These are phyloP conservation scores for Thermophis baileyi DNA, from an alignment of 2,113 vertebrate genomes.

Conservation along the genomic window DNA sequence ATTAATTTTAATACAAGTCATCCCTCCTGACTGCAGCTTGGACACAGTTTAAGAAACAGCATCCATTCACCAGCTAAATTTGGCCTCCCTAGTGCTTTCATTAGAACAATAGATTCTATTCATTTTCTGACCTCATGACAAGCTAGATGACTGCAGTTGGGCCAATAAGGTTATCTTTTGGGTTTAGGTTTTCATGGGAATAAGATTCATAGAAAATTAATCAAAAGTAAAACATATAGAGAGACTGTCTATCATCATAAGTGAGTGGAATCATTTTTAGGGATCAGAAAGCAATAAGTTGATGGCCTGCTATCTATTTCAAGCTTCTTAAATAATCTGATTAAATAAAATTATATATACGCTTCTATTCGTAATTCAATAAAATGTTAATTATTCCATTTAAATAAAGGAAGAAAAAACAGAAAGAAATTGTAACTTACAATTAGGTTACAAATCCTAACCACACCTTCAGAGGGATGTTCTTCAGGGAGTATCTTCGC, in stretches of 20 bases:
- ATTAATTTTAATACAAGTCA: slow-evolving; percentile 66
- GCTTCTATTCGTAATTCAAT: neutral
- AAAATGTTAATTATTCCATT: neutral
- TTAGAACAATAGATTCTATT: slow-evolving; percentile 50
- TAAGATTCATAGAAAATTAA: slow-evolving; percentile 12
- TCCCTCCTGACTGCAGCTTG: slow-evolving; percentile 46
- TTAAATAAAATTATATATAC: neutral
- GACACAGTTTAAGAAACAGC: slow-evolving; percentile 45
- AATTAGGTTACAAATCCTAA: neutral
- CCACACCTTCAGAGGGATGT: neutral
- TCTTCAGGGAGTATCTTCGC: neutral
- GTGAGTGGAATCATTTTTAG: neutral
- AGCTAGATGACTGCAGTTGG: slow-evolving; percentile 17
- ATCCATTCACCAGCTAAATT: slow-evolving; percentile 27
- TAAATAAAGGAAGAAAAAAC: neutral
- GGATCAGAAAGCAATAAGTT: neutral
- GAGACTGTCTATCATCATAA: neutral
- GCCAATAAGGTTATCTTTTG: slow-evolving; percentile 46
- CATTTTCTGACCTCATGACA: slow-evolving; percentile 32
- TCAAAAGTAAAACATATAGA: neutral
- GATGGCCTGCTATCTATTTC: fast-evolving
- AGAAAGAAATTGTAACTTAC: neutral
- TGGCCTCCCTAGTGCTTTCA: slow-evolving; percentile 44
- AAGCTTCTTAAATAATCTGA: neutral
- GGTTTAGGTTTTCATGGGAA: slow-evolving; percentile 20